Evolutionary conservation across 2,113 vertebrate genomes (phyloP).

Genomic region (Pangasianodon hypophthalmus): DNA sequence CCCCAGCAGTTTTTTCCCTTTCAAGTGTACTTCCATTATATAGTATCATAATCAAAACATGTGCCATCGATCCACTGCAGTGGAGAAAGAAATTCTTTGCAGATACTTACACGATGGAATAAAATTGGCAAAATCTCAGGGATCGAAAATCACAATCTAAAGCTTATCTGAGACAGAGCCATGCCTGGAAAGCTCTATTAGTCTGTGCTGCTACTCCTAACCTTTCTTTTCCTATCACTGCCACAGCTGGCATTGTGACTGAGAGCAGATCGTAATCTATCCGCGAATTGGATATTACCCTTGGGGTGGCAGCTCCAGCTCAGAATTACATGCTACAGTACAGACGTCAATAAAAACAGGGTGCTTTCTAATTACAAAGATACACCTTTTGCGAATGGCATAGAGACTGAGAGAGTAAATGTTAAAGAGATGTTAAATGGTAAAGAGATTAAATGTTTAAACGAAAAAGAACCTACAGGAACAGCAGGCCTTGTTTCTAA

Average conservation of each 20-base stretch:
- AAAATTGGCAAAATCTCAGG: conserved; percentile 47
- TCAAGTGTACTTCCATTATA: conserved; percentile 30
- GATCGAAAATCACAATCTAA: conserved; percentile 64
- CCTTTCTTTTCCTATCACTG: conserved; percentile 23
- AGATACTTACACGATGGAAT: conserved; percentile 25
- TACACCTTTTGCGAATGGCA: conserved; percentile 20
- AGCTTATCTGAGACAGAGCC: conserved; percentile 59
- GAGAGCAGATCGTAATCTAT: conserved; percentile 37
- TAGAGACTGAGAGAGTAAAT: neutral
- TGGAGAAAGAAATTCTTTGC: neutral
- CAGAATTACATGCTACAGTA: neutral
- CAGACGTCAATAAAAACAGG: conserved; percentile 20
- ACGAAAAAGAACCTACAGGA: neutral
- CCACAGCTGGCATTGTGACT: conserved; percentile 25
- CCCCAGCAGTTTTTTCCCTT: conserved; percentile 4
- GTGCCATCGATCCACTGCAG: conserved; percentile 36
- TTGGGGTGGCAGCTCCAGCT: conserved; percentile 24
- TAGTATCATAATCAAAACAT: conserved; percentile 45
- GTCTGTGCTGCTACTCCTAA: conserved; percentile 47
- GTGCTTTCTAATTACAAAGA: conserved; percentile 36
- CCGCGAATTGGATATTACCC: conserved; percentile 52
- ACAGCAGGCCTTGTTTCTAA: neutral
- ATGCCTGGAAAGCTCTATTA: conserved; percentile 61
- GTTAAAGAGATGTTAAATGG: neutral
- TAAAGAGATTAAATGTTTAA: conserved; percentile 8